Base-by-base conservation (phyloP, 2,113 vertebrate genomes). In the Oreotragus oreotragus region DNA sequence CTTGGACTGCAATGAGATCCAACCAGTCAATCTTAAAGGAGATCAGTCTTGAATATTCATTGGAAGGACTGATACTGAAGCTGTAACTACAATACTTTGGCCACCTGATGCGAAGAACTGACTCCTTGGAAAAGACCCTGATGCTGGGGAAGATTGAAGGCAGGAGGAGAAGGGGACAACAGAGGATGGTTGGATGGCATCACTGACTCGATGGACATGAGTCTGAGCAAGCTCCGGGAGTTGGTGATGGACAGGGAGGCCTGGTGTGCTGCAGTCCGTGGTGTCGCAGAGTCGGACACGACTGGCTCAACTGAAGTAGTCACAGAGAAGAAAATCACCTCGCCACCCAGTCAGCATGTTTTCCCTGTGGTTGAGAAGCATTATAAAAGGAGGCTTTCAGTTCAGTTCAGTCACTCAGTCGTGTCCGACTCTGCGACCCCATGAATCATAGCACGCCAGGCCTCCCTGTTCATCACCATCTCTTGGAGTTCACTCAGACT, bases 301-400 rank as follows among this genome's bases (percentile, higher is more conserved):
- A 36, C 19, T 36, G n/a, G 33, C 15, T 70, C 17, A 36, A 70
- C 64, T 70, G 64, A 86, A 92, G 95, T 91, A 58, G 84, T 84
- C 94, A 95, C 2, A 51, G 95, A 96, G 73, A 95, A 97, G 91
- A 97, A 97, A 96, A 90, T 53, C 80, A 94, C 92, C 28, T 91
- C 11, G 21, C 62, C 17, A 83, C 47, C 27, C 0, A 76, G 73
- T 84, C 47, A 81, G 89, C 39, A 57, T 60, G 89, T 70, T 47
- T 57, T 80, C 90, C 80, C 64, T 96, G 87, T 11, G 13, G 81
- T 57, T 96, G 96, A 97, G 91, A 9, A 80, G 16, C 36, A 7
- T 49, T 94, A 49, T 36, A 49, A 80, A 90, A 95, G 25, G 60
- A 92, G 36, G 87, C 36, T n/a, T n/a, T n/a, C n/a, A n/a, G n/a